Evolutionary conservation across 2,113 vertebrate genomes (phyloP), one percentile per base, ranked within the genome.

Genomic region (Eudyptes chrysolophus): DNA sequence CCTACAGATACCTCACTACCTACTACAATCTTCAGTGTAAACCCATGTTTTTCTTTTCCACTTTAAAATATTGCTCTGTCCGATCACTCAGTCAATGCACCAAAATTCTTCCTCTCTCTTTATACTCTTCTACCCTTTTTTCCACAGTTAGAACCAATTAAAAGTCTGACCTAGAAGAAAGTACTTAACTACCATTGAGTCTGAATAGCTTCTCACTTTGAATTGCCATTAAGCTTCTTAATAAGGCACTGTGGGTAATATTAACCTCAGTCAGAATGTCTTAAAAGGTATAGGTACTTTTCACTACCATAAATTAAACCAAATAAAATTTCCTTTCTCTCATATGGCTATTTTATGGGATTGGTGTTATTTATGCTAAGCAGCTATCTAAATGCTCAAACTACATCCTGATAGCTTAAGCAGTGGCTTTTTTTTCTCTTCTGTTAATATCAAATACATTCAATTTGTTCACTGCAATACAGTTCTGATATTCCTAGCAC

Each of bases 91-190:
- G 30, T 61, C 55, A 79, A 40, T 11, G 19, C 36, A 66, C 42
- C 42, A 69, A 82, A 90, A 49, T 48, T 70, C 5, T 51, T 55
- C 55, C 40, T 57, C 69, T 72, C 72, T n/a, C 36, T 75, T 68
- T 76, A 42, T 68, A 68, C 20, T 68, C 26, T 18, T 82, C 27
- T 19, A 77, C 40, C 34, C 32, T 24, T 32, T 77, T 81, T 61
- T 40, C 44, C 25, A 38, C 22, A 30, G 8, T 74, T 82, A 82
- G 42, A 78, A 48, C 38, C 46, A 85, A 88, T 90, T 79, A 85
- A 82, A 96, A 62, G 48, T 38, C 74, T 87, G 90, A 87, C 64
- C 70, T 82, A 65, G 82, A 85, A 86, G 64, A 82, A 92, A 88
- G 66, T 58, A 83, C 24, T 79, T 49, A 55, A 55, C 61, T 38